Evolutionary conservation across 2,888 invertebrate species (phyloP).

Genomic region (Netelia virgata): DNA sequence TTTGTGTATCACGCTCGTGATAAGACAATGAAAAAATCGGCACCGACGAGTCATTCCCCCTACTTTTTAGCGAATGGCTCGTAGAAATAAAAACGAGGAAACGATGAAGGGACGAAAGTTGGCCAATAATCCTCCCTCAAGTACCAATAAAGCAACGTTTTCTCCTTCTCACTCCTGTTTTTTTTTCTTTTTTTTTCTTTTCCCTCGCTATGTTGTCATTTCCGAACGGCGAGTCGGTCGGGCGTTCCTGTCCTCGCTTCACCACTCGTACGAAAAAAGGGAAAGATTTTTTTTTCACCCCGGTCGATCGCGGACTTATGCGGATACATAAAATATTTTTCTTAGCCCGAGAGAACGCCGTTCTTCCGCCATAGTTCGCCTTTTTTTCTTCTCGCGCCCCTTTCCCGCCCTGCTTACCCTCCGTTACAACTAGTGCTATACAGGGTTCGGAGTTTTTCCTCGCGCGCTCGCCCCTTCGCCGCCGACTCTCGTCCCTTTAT

Average conservation of each 20-base stretch:
- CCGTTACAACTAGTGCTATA: slow-evolving; percentile 17
- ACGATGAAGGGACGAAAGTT: slow-evolving; percentile 31
- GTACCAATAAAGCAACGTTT: slow-evolving; percentile 32
- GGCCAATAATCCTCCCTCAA: slow-evolving; percentile 42
- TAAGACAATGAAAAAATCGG: background rate
- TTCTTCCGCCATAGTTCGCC: slow-evolving; percentile 17
- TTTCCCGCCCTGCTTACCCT: background rate
- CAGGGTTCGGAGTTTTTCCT: background rate
- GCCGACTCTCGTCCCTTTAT: slow-evolving; percentile 55
- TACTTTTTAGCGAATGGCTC: slow-evolving; percentile 11
- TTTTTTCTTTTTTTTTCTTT: slow-evolving; percentile 4
- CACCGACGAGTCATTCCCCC: background rate
- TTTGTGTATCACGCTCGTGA: background rate
- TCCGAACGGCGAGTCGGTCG: slow-evolving; percentile 29
- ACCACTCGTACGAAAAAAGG: slow-evolving; percentile 29
- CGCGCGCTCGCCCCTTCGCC: background rate
- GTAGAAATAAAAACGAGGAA: background rate
- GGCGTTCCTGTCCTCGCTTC: slow-evolving; percentile 27
- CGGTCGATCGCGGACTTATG: slow-evolving; percentile 38
- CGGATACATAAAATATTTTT: slow-evolving; percentile 25
- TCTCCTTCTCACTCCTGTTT: slow-evolving; percentile 3
- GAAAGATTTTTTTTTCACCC: slow-evolving; percentile 50
- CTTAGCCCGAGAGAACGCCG: slow-evolving; percentile 5
- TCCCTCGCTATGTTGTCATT: slow-evolving; percentile 27
- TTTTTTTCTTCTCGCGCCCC: slow-evolving; percentile 29